Evolutionary conservation across 2,888 invertebrate genomes (phyloP).

Genomic region (Plemyria rubiginata): DNA sequence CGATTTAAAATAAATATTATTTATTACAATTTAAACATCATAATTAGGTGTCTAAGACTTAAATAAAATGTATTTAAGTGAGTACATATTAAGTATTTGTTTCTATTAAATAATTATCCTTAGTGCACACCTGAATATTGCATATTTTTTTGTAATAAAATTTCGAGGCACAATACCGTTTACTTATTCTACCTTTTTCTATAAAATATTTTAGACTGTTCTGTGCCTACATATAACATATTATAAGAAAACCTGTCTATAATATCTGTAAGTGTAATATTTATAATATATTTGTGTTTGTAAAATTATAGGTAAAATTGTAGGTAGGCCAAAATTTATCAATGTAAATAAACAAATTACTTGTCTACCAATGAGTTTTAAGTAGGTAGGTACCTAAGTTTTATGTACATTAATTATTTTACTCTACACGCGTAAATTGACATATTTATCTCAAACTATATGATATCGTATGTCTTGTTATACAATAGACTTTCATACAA

Average conservation of each 20-base stretch:
- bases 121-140: constrained; percentile 3
- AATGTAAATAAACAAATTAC: too few species aligned
- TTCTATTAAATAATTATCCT: background rate
- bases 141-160: constrained; percentile 2
- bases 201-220: background rate
- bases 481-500: constrained; percentile 56
- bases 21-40: background rate
- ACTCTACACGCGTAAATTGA: constrained; percentile 9
- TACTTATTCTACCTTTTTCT: constrained; percentile 6
- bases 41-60: background rate
- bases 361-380: background rate
- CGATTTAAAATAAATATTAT: background rate
- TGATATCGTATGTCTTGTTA: constrained; percentile 3
- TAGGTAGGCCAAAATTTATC: background rate
- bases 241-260: too few species aligned
- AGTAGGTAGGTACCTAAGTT: background rate
- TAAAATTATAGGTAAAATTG: background rate
- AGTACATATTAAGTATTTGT: too few species aligned
- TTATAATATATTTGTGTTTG: background rate
- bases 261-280: too few species aligned
- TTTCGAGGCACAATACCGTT: constrained; percentile 11
- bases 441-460: background rate
- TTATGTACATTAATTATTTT: background rate
- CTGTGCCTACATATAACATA: background rate
- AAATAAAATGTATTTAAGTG: constrained; percentile 4